Evolutionary conservation across 2,797 vertebrate genomes (phyloP), one percentile per base, ranked within the genome.

Genomic region (Acrocephalus scirpaceus): DNA sequence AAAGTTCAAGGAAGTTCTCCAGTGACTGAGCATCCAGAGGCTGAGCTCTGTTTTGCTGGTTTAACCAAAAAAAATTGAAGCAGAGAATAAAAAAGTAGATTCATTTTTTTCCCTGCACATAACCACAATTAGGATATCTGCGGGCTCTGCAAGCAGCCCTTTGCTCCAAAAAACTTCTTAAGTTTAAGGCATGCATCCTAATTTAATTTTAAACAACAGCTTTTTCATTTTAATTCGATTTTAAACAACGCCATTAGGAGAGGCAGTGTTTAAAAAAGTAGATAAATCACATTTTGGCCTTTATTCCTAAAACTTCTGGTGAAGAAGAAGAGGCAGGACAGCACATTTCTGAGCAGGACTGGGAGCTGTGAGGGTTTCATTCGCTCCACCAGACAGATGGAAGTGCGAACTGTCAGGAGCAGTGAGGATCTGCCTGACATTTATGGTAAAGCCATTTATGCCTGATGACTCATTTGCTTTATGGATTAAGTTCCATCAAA

Each of bases 371-470:
- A 58, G 40, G 78, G 44, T 93, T 95, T 80, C 69, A 10, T 75
- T 79, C 74, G 82, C 82, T 90, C 70, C 86, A 85, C 26, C 67
- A 73, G 82, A 60, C 90, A 92, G 82, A 88, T 78, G 74, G 57
- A 76, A 92, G 76, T 9, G 73, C 47, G 54, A 34, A 94, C 75
- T 92, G 77, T 94, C 90, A 90, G 47, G 77, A 57, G 32, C 91
- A 92, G 83, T 78, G 11, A 47, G 83, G 87, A 76, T 73, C 53
- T 64, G 47, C 25, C 78, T 95, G 95, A 96, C 77, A 85, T 94
- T 95, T 91, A 93, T 96, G 95, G 91, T 96, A 94, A 94, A 95
- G 92, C 91, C 92, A 96, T 93, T 84, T 90, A 48, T 86, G 76
- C 79, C 83, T 50, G 90, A 70, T 95, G 94, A 96, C 74, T 94